Base-by-base conservation (phyloP, 2,113 vertebrate genomes). In the Sinocyclocheilus grahami region DNA sequence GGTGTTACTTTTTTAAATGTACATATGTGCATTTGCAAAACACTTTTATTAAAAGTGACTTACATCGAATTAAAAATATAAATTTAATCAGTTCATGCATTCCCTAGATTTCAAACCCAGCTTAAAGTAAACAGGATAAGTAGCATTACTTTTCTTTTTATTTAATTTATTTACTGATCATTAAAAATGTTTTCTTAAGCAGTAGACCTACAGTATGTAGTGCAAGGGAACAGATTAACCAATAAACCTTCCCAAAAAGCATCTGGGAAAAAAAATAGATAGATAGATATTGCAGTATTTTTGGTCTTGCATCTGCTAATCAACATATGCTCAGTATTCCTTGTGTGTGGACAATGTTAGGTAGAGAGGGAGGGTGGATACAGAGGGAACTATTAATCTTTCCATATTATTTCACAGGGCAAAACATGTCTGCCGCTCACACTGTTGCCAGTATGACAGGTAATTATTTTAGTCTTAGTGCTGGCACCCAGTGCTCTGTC, bases 381-480 rank as follows among this genome's bases (percentile, higher is more conserved):
- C 88, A 88, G 90, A 86, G 91, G 87, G 88, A 90, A 87, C 75
- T 80, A 88, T 88, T 83, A 42, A 84, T 86, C 85, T 93, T 87
- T 58, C 88, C 78, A 82, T 87, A 90, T 92, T 91, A 93, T 91
- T 93, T 92, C 89, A 88, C 71, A 80, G 89, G 89, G 87, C 84
- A 89, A 89, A 91, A 92, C 84, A n/a, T 78, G 55, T 86, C 85
- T 62, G 30, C 85, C 85, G 89, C 85, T 87, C 89, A 87, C 86
- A 89, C 89, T 85, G 77, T 87, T 42, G 62, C 88, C 85, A 81
- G 82, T 91, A 90, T 93, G 92, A 93, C 91, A 92, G 92, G 91
- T 95, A 92, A 93, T 94, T 93, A 92, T 94, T 93, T 92, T 90
- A 89, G 87, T 62, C 87, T 86, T 63, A 78, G 85, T 86, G 82